Base-by-base conservation (phyloP, 2,888 invertebrate genomes). In the Stratiomys singularior region DNA sequence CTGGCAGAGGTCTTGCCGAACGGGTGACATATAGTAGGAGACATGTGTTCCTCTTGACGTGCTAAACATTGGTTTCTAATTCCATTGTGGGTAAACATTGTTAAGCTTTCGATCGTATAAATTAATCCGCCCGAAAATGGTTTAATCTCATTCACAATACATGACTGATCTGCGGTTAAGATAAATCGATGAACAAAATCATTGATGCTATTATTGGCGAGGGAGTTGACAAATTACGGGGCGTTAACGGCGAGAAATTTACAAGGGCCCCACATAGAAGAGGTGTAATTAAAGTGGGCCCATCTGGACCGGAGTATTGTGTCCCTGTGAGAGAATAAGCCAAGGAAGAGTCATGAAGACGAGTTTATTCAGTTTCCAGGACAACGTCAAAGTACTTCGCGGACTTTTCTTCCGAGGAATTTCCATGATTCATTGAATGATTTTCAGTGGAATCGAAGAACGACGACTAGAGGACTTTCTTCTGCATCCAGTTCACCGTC, bases 51-150 rank as follows among this genome's bases (percentile, higher is more conserved):
- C 28, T n/a, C 25, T 64, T 1, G 25, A n/a, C 13, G 64, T n/a
- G 64, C 23, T 30, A 15, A 30, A 60, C 21, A 64, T 25, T 30
- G n/a, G n/a, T 9, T 64, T 25, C 64, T 28, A 27, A 64, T 64
- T 64, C 64, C 64, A 64, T 64, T 64, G 64, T 64, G 28, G 30
- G 64, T 64, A 64, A 30, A 30, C 64, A 28, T 64, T 28, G 64
- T 30, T 64, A 30, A 30, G 64, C 64, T 64, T 64, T 64, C 30
- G 64, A 64, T 64, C 64, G 28, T 64, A 28, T 64, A 30, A 64
- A n/a, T 64, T 64, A 64, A 64, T n/a, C 64, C 64, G 3, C 15
- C 64, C 64, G n/a, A 11, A 64, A 64, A 15, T 9, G 30, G 64
- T n/a, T n/a, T 64, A 64, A 64, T 64, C 64, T 30, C n/a, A 64